These are phyloP conservation scores for Erythrocercus mccallii DNA, from an alignment of 2,113 vertebrate species.

Conservation along the genomic window DNA sequence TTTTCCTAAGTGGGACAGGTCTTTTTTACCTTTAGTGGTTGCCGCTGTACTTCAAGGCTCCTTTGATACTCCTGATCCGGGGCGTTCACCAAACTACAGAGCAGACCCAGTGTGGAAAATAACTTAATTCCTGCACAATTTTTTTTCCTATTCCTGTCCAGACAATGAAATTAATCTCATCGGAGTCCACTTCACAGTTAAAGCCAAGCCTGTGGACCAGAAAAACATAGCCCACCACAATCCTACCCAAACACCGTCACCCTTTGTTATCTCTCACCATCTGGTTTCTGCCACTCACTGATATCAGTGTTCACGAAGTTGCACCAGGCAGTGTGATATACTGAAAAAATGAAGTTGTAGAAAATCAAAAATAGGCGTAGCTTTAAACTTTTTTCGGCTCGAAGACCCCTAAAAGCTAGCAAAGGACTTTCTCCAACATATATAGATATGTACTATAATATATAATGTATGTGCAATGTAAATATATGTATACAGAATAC, in stretches of 20 bases:
- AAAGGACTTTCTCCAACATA: not conserved
- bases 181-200: not conserved
- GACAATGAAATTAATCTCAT: not conserved
- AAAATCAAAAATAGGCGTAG: not conserved
- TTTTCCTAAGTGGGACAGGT: not conserved
- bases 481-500: not conserved
- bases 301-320: not conserved
- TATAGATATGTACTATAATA: too few relatives aligned
- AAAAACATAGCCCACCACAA: not conserved
- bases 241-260: not conserved
- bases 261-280: not conserved
- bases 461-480: not conserved
- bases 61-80: not conserved
- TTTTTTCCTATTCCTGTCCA: not conserved
- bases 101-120: not conserved
- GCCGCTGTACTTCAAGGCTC: not conserved
- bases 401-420: not conserved
- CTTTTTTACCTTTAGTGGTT: not conserved
- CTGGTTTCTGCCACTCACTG: not conserved
- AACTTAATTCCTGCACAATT: not conserved
- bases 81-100: not conserved
- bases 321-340: not conserved
- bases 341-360: not conserved
- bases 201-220: not conserved
- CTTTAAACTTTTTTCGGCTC: not conserved